phyloP scores from a whole-genome alignment of 2,113 vertebrate species.

The Oreochromis niloticus region DNA sequence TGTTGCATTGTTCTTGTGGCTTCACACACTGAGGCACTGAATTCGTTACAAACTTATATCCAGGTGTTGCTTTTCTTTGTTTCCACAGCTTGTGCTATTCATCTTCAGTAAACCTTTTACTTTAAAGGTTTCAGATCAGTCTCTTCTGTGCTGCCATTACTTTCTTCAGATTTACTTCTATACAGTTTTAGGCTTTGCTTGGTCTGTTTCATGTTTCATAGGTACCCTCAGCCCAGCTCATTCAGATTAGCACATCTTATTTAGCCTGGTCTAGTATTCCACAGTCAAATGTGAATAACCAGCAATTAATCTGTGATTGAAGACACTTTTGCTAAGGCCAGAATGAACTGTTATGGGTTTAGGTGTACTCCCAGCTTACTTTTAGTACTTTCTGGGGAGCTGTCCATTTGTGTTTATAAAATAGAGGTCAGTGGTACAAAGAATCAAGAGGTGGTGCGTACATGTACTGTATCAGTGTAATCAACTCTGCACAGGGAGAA shows the following conservation, averaged over 20 bases:
- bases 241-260: background rate
- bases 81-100: background rate
- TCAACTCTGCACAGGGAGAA: background rate
- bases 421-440: background rate
- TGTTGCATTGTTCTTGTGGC: background rate
- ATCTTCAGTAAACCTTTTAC: background rate
- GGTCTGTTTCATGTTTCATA: background rate
- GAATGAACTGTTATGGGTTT: background rate
- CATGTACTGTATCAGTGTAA: background rate
- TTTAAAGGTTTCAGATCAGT: background rate
- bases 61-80: background rate
- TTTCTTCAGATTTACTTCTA: background rate
- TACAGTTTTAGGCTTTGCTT: background rate
- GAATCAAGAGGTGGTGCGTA: background rate
- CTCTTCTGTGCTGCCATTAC: background rate
- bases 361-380: fast-evolving
- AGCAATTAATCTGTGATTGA: background rate
- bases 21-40: background rate
- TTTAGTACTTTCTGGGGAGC: background rate
- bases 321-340: background rate
- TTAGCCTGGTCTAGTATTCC: fast-evolving
- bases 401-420: background rate
- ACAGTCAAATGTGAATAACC: background rate
- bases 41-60: fast-evolving
- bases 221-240: background rate